Evolutionary conservation across 1,140 invertebrate species (phyloP).

Genomic region (Micrasema longulum): DNA sequence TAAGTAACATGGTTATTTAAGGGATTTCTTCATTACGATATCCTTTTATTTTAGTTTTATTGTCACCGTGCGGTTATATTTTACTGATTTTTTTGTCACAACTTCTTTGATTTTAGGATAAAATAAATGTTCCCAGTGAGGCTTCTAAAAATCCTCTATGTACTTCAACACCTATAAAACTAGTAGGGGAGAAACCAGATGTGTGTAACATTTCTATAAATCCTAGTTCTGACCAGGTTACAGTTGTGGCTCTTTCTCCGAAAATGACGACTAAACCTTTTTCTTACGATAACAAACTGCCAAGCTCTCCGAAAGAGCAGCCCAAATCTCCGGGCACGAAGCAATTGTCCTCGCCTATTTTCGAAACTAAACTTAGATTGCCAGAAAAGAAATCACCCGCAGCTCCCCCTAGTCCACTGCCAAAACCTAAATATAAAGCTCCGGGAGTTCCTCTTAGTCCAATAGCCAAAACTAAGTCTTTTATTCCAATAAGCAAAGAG

Average conservation of each 20-base stretch:
- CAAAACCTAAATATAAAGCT: slow-evolving; percentile 41
- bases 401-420: slow-evolving; percentile 45
- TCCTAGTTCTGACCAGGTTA: slow-evolving; percentile 55
- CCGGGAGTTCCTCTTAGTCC: slow-evolving; percentile 50
- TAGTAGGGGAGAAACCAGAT: slow-evolving; percentile 45
- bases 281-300: slow-evolving; percentile 22
- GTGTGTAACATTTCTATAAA: slow-evolving; percentile 48
- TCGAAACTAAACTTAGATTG: slow-evolving; percentile 47
- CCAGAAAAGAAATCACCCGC: slow-evolving; percentile 41
- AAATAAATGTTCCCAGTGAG: slow-evolving; percentile 56
- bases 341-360: slow-evolving; percentile 45
- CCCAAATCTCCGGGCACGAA: slow-evolving; percentile 42
- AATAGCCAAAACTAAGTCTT: slow-evolving; percentile 47
- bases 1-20: slow-evolving; percentile 48
- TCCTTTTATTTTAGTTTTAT: too few relatives aligned
- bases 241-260: slow-evolving; percentile 63
- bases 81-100: too few relatives aligned
- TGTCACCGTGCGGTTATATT: too few relatives aligned
- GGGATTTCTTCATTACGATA: slow-evolving; percentile 9
- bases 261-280: slow-evolving; percentile 56
- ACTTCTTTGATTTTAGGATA: slow-evolving; percentile 56
- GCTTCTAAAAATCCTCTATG: slow-evolving; percentile 57
- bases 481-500: slow-evolving; percentile 54
- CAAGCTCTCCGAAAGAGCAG: slow-evolving; percentile 33
- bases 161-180: slow-evolving; percentile 64